These are phyloP conservation scores for Orientallactaga sibirica DNA, from an alignment of 2,797 vertebrate genomes.

Conservation along the genomic window DNA sequence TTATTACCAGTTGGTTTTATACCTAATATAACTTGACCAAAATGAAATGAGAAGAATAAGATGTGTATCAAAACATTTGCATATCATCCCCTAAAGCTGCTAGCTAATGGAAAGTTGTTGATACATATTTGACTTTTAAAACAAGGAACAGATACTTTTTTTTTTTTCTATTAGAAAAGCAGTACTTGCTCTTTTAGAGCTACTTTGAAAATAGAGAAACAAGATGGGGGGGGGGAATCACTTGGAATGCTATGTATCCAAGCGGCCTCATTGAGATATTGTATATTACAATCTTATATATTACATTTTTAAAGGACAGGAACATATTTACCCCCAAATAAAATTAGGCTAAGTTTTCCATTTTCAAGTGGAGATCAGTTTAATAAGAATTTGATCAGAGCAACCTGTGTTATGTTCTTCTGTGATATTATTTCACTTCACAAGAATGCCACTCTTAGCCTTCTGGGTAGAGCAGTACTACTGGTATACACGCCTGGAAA, in stretches of 20 bases:
- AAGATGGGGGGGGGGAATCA: not conserved
- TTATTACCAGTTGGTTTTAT: constrained; percentile 45
- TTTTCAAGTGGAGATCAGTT: constrained; percentile 23
- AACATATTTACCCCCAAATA: constrained; percentile 10
- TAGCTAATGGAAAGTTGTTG: constrained; percentile 5
- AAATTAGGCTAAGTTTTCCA: constrained; percentile 16
- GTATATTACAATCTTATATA: not conserved
- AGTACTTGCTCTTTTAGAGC: not conserved
- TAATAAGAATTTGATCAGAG: constrained; percentile 44
- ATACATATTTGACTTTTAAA: constrained; percentile 46
- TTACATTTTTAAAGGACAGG: constrained; percentile 17
- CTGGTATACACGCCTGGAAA: not conserved
- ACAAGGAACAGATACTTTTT: not conserved
- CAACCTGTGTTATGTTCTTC: not conserved
- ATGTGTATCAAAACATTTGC: constrained; percentile 50
- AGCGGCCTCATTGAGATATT: not conserved
- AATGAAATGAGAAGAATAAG: constrained; percentile 37
- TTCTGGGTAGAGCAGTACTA: not conserved
- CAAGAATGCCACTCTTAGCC: not conserved
- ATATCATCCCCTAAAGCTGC: constrained; percentile 11
- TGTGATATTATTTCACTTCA: constrained; percentile 22
- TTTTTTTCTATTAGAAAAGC: constrained; percentile 45
- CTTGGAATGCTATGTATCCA: not conserved
- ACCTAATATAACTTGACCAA: not conserved
- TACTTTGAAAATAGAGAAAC: not conserved